These are phyloP conservation scores for Cyrtorhinus lividipennis DNA, from an alignment of 1,140 invertebrate species.

Conservation along the genomic window DNA sequence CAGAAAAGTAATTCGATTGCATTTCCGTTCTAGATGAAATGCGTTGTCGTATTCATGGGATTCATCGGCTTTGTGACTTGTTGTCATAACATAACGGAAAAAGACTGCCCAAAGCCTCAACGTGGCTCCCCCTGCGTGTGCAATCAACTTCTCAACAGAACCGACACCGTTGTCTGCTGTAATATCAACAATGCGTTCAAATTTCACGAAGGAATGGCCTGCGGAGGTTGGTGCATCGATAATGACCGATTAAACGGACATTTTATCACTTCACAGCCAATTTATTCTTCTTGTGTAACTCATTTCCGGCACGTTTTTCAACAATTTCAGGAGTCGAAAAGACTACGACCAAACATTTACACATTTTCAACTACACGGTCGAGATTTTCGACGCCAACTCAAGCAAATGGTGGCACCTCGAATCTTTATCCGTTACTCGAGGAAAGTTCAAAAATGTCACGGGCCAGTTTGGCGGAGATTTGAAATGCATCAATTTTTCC, in stretches of 20 bases:
- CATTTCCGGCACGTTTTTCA: too few relatives aligned
- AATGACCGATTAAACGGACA: too few relatives aligned
- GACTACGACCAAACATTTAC: neutral
- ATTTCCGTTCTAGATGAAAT: neutral
- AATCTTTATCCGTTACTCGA: slow-evolving; percentile 17
- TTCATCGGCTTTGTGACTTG: neutral
- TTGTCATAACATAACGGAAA: neutral
- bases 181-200: neutral
- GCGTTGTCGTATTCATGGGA: neutral
- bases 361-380: slow-evolving; percentile 12
- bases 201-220: neutral
- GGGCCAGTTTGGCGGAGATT: slow-evolving; percentile 12
- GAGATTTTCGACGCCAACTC: slow-evolving; percentile 8
- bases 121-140: neutral
- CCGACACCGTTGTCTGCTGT: neutral
- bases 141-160: neutral
- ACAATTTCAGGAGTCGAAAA: slow-evolving; percentile 15
- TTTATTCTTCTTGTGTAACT: too few relatives aligned
- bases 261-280: too few relatives aligned
- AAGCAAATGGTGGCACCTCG: neutral
- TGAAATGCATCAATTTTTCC: slow-evolving; percentile 21
- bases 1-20: neutral
- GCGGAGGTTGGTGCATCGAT: too few relatives aligned
- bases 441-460: slow-evolving; percentile 15
- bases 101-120: neutral